Conservation (phyloP, 2,797 vertebrate species). For the Uromys caudimaculatus region DNA sequence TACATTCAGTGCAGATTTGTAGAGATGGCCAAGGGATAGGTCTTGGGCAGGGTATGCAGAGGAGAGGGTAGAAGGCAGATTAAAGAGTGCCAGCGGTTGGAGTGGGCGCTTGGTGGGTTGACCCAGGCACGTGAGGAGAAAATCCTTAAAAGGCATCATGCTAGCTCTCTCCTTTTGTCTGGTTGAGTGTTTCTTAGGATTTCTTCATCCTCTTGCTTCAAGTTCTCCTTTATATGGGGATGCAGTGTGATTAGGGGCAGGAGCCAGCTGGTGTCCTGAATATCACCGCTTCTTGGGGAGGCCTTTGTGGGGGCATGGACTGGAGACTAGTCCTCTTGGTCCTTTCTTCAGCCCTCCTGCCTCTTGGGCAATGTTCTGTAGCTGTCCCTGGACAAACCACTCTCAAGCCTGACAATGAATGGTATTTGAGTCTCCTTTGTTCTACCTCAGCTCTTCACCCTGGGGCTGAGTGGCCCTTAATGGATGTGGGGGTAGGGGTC, state of each 20-base stretch:
- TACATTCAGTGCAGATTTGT: not conserved
- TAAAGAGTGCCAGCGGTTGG: not conserved
- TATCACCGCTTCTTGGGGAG: not conserved
- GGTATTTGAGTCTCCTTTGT: slow-evolving; percentile 62
- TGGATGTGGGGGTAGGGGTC: slow-evolving; percentile 24
- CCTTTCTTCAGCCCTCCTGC: not conserved
- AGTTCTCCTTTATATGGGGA: not conserved
- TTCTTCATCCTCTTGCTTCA: not conserved
- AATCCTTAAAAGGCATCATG: not conserved
- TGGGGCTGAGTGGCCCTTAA: slow-evolving; percentile 72
- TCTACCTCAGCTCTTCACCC: slow-evolving; percentile 48
- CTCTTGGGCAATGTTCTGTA: not conserved
- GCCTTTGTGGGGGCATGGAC: not conserved
- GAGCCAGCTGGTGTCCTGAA: slow-evolving; percentile 2
- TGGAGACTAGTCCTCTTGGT: not conserved
- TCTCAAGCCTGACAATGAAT: slow-evolving; percentile 25
- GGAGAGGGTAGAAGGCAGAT: not conserved
- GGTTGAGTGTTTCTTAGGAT: not conserved
- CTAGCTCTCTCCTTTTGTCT: not conserved
- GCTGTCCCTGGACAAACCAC: not conserved
- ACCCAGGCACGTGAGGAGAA: not conserved
- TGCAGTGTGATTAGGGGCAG: not conserved
- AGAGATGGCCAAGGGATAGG: not conserved
- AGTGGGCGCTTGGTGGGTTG: not conserved
- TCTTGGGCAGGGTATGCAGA: not conserved